Conservation (phyloP, 2,113 vertebrate species). For the Gnathonemus longibarbis region DNA sequence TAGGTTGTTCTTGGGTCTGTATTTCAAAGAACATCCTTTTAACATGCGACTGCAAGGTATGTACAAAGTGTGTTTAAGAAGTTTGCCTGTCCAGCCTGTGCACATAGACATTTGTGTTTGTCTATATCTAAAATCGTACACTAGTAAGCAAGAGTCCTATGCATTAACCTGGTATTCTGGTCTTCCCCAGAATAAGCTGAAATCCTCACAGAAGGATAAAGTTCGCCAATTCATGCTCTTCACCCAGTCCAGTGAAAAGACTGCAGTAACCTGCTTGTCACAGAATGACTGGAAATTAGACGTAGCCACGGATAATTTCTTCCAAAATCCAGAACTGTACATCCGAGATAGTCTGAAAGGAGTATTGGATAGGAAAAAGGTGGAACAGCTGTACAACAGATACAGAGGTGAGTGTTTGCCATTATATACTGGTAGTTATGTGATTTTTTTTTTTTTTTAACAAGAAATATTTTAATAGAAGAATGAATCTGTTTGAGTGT, state of each 20-base stretch:
- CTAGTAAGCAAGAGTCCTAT: neutral
- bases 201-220: conserved; percentile 99
- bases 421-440: neutral
- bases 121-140: neutral
- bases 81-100: neutral
- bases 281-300: conserved; percentile 99
- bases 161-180: conserved; percentile 49
- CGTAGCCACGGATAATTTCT: conserved; percentile 94
- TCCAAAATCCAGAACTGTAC: conserved; percentile 80
- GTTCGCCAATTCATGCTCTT: conserved; percentile 99
- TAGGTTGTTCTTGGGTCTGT: neutral
- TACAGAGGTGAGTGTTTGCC: conserved; percentile 68
- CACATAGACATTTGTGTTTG: neutral
- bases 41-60: neutral
- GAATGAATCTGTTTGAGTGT: neutral
- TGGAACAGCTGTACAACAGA: conserved; percentile 78
- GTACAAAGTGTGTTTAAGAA: neutral
- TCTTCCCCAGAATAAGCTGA: conserved; percentile 93
- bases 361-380: conserved; percentile 74
- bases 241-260: conserved; percentile 97
- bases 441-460: neutral
- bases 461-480: neutral
- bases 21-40: neutral
- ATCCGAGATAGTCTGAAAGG: conserved; percentile 76
- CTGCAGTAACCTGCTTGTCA: conserved; percentile 87